A percentile compares a stretch with the other conserved stretches of the same genome.
Conservation (phyloP, 2,797 vertebrate genomes). For the Steatocranus sp. region DNA sequence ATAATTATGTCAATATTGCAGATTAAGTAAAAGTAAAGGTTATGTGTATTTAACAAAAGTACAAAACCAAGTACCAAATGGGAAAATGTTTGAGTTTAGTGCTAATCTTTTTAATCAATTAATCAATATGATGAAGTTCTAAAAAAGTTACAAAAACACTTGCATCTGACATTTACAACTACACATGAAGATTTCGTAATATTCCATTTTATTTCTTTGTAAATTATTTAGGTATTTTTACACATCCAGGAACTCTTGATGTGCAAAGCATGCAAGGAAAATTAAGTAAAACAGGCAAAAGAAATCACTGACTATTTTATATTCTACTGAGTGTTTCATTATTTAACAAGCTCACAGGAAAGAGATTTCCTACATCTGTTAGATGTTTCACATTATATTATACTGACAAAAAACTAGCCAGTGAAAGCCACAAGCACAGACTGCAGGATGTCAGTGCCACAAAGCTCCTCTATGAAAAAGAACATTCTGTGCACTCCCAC, state of each 20-base stretch:
- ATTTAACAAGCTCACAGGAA: background rate
- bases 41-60: background rate
- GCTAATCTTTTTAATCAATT: background rate
- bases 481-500: conserved; percentile 65
- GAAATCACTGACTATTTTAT: background rate
- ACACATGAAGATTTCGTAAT: background rate
- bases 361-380: background rate
- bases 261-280: background rate
- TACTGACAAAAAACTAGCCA: background rate
- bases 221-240: background rate
- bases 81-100: background rate
- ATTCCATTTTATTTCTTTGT: background rate
- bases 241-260: background rate
- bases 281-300: background rate
- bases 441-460: background rate
- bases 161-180: background rate
- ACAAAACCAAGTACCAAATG: background rate
- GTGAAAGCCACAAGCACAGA: background rate
- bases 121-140: background rate
- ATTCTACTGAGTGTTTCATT: background rate
- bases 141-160: background rate
- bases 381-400: background rate
- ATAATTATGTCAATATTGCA: background rate
- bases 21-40: background rate
- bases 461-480: background rate